Percentiles rank a stretch among this genome's conserved stretches.
Evolutionary conservation across 2,113 vertebrate species (phyloP).

Genomic region (Diadophis punctatus): DNA sequence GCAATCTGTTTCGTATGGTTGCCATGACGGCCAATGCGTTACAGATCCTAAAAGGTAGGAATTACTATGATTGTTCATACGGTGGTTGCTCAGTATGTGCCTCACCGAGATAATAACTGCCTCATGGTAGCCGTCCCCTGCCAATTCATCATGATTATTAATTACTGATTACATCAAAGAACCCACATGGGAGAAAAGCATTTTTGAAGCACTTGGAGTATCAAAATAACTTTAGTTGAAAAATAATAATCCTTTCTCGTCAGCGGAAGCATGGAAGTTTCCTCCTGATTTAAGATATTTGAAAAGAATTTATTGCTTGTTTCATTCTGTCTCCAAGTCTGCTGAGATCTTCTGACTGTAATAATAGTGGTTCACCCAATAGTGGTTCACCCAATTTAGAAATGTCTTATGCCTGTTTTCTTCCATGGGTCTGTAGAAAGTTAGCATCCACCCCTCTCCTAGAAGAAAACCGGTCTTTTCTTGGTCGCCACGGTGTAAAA

Average conservation of each 20-base stretch:
- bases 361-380: not conserved
- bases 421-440: too few species aligned
- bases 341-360: not conserved
- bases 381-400: not conserved
- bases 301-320: not conserved
- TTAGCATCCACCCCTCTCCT: too few species aligned
- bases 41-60: not conserved
- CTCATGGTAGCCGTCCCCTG: not conserved
- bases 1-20: not conserved
- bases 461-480: too few species aligned
- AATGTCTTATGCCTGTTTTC: not conserved
- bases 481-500: too few species aligned
- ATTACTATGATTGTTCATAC: not conserved
- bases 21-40: not conserved
- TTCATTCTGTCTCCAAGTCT: not conserved
- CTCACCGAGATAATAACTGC: not conserved
- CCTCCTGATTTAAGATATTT: not conserved
- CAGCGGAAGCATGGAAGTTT: not conserved
- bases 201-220: not conserved
- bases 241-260: not conserved
- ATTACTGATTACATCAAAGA: not conserved
- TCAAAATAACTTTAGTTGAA: not conserved
- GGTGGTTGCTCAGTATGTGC: not conserved
- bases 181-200: not conserved
- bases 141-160: not conserved